phyloP scores from a whole-genome alignment of 2,113 vertebrate genomes.

The Equus quagga region DNA sequence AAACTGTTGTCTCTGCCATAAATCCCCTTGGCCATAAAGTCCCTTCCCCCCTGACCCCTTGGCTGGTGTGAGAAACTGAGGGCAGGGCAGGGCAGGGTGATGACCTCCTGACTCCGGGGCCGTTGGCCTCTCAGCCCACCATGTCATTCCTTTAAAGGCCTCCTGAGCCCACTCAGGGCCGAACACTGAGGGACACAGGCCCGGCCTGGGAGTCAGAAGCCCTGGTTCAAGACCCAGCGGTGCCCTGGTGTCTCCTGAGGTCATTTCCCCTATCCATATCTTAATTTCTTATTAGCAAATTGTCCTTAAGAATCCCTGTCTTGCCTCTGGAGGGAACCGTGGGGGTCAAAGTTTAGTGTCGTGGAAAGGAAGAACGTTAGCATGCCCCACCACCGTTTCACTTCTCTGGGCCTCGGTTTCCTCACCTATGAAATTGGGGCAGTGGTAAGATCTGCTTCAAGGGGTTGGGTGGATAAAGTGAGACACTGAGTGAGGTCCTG shows the following conservation, averaged over 20 bases:
- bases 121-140: conserved; percentile 65
- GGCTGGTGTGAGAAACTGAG: conserved; percentile 78
- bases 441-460: not conserved
- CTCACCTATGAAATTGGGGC: not conserved
- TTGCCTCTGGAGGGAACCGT: not conserved
- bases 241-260: not conserved
- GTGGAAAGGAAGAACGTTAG: not conserved
- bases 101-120: conserved; percentile 80
- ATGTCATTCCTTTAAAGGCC: not conserved
- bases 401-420: not conserved
- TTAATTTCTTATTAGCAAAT: not conserved
- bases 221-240: not conserved
- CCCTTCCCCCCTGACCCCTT: conserved; percentile 60
- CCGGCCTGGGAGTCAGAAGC: not conserved
- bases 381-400: fast-evolving
- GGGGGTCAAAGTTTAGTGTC: not conserved
- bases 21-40: conserved; percentile 80
- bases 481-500: not conserved
- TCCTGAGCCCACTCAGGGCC: not conserved
- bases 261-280: not conserved
- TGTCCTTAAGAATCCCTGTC: not conserved
- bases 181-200: not conserved
- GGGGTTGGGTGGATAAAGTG: not conserved
- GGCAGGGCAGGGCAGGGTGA: conserved; percentile 77
- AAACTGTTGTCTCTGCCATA: conserved; percentile 82